A percentile compares a stretch with the other conserved stretches of the same genome.
phyloP scores from a whole-genome alignment of 2,888 invertebrate species.

The Ptychoptera contaminata region DNA sequence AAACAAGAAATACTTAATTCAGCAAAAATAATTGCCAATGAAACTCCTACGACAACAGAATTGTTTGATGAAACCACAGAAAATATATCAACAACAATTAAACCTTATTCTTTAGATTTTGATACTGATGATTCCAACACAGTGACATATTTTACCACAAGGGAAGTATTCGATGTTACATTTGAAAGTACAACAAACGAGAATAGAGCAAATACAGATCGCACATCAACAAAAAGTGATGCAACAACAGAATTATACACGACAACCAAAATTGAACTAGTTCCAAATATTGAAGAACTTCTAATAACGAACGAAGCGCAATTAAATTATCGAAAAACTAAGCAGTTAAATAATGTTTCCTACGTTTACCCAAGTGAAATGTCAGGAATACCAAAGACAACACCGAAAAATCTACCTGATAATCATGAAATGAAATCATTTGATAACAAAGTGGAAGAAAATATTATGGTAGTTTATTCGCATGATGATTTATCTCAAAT shows the following conservation, averaged over 20 bases:
- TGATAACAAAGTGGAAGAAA: background rate
- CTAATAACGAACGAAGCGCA: background rate
- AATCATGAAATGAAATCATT: background rate
- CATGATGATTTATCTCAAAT: background rate
- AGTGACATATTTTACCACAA: too few species aligned
- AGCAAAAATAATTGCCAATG: background rate
- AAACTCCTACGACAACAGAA: background rate
- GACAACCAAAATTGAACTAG: too few species aligned
- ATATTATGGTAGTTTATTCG: constrained; percentile 1
- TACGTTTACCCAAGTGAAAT: constrained; percentile 4
- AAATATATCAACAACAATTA: background rate
- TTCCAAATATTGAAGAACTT: background rate
- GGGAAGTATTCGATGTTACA: too few species aligned
- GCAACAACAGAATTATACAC: too few species aligned
- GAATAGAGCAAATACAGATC: too few species aligned
- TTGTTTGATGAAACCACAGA: background rate
- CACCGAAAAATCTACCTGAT: constrained; percentile 1
- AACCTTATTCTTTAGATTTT: background rate
- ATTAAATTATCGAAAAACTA: background rate
- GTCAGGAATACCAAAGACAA: constrained; percentile 5
- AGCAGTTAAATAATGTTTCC: background rate
- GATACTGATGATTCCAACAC: too few species aligned
- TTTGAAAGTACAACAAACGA: too few species aligned
- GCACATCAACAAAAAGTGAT: too few species aligned
- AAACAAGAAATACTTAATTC: too few species aligned